Conservation (phyloP, 2,113 vertebrate species). For the Chitala chitala region DNA sequence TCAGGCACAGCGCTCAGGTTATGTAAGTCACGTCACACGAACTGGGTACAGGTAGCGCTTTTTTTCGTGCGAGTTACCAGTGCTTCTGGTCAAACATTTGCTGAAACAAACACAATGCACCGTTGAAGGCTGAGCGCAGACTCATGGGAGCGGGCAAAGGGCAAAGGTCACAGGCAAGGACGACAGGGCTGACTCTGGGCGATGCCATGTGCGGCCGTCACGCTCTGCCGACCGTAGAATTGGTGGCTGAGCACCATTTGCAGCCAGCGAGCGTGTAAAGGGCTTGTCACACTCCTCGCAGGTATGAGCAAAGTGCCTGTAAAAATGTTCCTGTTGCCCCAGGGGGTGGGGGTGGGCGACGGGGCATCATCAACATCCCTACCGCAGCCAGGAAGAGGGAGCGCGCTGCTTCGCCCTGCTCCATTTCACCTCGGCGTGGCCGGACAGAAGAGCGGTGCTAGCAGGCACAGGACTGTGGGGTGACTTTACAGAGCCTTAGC, state of each 20-base stretch:
- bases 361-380: not conserved
- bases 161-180: constrained; percentile 35
- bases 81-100: constrained; percentile 53
- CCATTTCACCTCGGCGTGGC: not conserved
- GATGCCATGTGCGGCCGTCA: constrained; percentile 38
- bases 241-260: constrained; percentile 56
- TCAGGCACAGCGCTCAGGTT: not conserved
- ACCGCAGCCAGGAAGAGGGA: not conserved
- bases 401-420: not conserved
- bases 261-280: constrained; percentile 63
- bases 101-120: not conserved
- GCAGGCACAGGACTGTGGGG: not conserved
- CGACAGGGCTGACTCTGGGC: constrained; percentile 30
- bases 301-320: constrained; percentile 11
- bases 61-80: constrained; percentile 23
- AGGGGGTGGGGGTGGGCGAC: no score
- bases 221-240: constrained; percentile 48
- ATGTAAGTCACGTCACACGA: constrained; percentile 5
- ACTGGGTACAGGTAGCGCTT: constrained; percentile 29
- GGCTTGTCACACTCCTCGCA: constrained; percentile 51
- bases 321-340: constrained; percentile 40
- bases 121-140: constrained; percentile 51
- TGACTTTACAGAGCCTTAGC: no score
- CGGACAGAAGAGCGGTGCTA: not conserved
- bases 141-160: constrained; percentile 31